Conservation (phyloP, 2,888 invertebrate species). For the Agrilus biguttatus region DNA sequence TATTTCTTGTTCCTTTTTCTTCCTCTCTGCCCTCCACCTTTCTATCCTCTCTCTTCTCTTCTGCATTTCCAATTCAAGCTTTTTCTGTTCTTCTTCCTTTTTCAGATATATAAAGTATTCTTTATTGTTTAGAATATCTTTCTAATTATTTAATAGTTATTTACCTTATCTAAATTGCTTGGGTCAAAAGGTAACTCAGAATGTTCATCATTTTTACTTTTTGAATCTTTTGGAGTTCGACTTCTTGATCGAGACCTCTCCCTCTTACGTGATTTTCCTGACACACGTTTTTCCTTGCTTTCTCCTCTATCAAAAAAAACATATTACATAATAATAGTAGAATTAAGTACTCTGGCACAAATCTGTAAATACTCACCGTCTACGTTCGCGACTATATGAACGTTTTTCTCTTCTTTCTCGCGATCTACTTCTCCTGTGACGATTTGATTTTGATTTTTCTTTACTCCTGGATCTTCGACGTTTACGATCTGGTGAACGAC, state of each 20-base stretch:
- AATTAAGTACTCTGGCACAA: conserved; percentile 1
- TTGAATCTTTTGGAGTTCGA: conserved; percentile 23
- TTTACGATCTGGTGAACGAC: conserved; percentile 22
- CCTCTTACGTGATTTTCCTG: conserved; percentile 38
- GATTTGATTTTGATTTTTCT: conserved; percentile 41
- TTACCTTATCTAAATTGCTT: conserved; percentile 59
- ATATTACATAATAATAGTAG: not conserved
- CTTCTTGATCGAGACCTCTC: conserved; percentile 23
- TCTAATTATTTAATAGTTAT: not conserved
- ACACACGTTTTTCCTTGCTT: conserved; percentile 45
- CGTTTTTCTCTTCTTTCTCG: conserved; percentile 20
- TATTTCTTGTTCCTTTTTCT: conserved; percentile 70
- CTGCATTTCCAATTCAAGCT: conserved; percentile 89
- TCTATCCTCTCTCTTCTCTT: conserved; percentile 91
- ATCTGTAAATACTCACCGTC: conserved; percentile 11
- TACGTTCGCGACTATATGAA: conserved; percentile 20
- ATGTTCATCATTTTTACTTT: conserved; percentile 38
- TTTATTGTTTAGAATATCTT: not conserved
- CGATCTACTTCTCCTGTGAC: conserved; percentile 24
- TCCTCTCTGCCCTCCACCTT: conserved; percentile 87
- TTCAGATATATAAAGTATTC: conserved; percentile 7
- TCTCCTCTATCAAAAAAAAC: conserved; percentile 39
- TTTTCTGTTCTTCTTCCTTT: conserved; percentile 77
- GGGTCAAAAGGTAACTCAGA: conserved; percentile 52
- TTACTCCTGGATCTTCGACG: conserved; percentile 20